phyloP scores from a whole-genome alignment of 2,797 vertebrate genomes.

The Microctenopoma stevenorrisi region DNA sequence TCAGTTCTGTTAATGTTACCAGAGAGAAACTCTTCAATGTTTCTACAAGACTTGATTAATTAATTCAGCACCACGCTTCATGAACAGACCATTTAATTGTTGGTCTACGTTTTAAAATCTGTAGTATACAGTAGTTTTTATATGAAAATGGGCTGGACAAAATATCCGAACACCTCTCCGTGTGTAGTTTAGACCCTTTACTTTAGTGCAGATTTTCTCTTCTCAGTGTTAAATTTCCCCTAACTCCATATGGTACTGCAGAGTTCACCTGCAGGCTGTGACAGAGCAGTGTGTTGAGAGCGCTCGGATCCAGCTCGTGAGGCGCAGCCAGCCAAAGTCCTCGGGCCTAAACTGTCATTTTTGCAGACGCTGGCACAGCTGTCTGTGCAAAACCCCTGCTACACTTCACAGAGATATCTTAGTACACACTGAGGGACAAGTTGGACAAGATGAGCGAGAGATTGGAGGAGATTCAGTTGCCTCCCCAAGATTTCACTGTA shows the following conservation, averaged over 20 bases:
- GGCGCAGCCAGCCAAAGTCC: constrained; percentile 88
- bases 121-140: constrained; percentile 65
- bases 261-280: constrained; percentile 99
- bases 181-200: constrained; percentile 72
- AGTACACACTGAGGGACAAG: constrained; percentile 51
- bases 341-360: constrained; percentile 96
- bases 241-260: constrained; percentile 98
- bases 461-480: constrained; percentile 15
- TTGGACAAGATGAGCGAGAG: constrained; percentile 27
- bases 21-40: neutral
- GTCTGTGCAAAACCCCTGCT: constrained; percentile 82
- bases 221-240: constrained; percentile 97
- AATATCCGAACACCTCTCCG: constrained; percentile 33
- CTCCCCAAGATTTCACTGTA: constrained; percentile 26
- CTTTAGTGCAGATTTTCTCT: constrained; percentile 89
- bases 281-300: constrained; percentile 83
- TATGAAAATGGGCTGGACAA: constrained; percentile 10
- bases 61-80: neutral
- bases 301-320: constrained; percentile 75
- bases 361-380: constrained; percentile 94
- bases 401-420: constrained; percentile 66
- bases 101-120: constrained; percentile 89
- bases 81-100: constrained; percentile 6
- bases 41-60: neutral
- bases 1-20: neutral